Percentiles rank a stretch among this genome's conserved stretches.
These are phyloP conservation scores for Nycticebus coucang DNA, from an alignment of 2,113 vertebrate genomes.

Conservation along the genomic window DNA sequence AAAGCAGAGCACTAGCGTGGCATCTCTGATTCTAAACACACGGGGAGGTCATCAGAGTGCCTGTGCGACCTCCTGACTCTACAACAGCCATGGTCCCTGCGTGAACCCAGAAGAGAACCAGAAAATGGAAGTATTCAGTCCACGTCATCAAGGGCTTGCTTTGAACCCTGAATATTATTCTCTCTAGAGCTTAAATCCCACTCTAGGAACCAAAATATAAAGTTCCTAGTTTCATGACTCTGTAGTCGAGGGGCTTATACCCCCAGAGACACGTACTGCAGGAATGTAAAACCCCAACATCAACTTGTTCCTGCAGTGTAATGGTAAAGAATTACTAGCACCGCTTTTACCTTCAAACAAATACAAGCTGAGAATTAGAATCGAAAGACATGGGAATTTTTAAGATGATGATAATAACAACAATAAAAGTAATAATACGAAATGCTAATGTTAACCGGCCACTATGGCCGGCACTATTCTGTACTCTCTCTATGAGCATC, in stretches of 20 bases:
- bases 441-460: not conserved
- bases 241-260: accelerated
- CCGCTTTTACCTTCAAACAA: not conserved
- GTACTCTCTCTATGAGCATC: not conserved
- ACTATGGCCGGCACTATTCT: not conserved
- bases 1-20: not conserved
- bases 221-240: not conserved
- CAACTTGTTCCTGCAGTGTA: not conserved
- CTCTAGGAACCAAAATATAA: not conserved
- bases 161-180: not conserved
- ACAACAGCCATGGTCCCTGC: not conserved
- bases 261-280: not conserved
- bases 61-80: accelerated
- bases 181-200: not conserved
- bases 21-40: not conserved
- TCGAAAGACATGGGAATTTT: not conserved
- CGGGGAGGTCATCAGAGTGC: not conserved
- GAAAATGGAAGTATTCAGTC: not conserved
- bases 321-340: not conserved
- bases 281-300: not conserved
- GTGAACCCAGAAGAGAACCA: not conserved
- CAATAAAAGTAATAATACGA: not conserved
- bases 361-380: not conserved
- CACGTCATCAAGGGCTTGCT: not conserved
- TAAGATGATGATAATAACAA: not conserved